phyloP scores from a whole-genome alignment of 2,888 invertebrate species.

The Aphelenchoides bicaudatus region DNA sequence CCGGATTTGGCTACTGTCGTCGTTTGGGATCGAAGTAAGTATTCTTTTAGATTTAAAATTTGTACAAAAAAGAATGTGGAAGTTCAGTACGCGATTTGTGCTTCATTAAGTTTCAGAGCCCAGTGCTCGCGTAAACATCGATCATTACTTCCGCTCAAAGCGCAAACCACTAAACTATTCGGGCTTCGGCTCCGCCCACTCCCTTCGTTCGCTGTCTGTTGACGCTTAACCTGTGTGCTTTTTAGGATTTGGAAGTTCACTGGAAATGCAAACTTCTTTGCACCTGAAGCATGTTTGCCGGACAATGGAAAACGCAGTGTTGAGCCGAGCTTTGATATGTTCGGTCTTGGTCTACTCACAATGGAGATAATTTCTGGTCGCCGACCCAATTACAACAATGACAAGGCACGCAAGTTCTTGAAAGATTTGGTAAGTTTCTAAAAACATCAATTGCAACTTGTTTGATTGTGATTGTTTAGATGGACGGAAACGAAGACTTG shows the following conservation, averaged over 20 bases:
- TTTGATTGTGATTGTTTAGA: conserved; percentile 4
- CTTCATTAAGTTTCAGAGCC: conserved; percentile 22
- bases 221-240: too few relatives aligned
- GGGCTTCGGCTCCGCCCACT: not conserved
- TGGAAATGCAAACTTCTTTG: conserved; percentile 23
- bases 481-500: not conserved
- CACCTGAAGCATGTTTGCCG: conserved; percentile 28
- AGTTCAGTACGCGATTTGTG: conserved; percentile 22
- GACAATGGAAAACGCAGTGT: too few relatives aligned
- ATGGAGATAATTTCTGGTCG: conserved; percentile 32
- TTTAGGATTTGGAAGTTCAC: conserved; percentile 24
- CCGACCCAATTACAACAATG: conserved; percentile 5
- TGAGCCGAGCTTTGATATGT: conserved; percentile 23
- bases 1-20: conserved; percentile 22
- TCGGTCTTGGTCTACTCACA: conserved; percentile 23
- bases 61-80: conserved; percentile 7
- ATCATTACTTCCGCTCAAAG: conserved; percentile 11
- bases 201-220: not conserved
- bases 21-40: conserved; percentile 25
- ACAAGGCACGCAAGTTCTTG: not conserved
- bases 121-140: conserved; percentile 21
- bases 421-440: conserved; percentile 11
- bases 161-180: conserved; percentile 7
- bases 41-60: not conserved
- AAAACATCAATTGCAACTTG: conserved; percentile 8